These are phyloP conservation scores for Amphiduros pacificus DNA, from an alignment of 2,888 invertebrate species.

Conservation along the genomic window DNA sequence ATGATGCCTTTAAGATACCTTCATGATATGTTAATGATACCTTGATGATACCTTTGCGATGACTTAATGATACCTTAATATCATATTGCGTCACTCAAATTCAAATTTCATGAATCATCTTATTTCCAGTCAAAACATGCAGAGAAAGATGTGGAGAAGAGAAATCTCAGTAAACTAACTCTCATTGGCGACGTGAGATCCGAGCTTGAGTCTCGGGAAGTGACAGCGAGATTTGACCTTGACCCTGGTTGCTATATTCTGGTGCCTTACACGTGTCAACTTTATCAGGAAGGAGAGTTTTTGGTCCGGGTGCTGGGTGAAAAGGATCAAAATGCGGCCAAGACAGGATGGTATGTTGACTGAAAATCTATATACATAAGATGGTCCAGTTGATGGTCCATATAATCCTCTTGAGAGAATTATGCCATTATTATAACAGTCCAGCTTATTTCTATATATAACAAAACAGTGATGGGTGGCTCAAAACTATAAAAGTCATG, in stretches of 20 bases:
- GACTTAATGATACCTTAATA: no score
- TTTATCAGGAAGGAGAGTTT: conserved; percentile 44
- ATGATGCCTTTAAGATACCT: no score
- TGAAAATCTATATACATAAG: not conserved
- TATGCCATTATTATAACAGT: no score
- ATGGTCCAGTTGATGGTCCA: no score
- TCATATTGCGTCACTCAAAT: no score
- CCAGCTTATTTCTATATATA: no score
- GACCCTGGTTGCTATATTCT: conserved; percentile 50
- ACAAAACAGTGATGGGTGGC: no score
- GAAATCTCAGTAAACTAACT: conserved; percentile 41
- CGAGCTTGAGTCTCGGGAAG: conserved; percentile 39
- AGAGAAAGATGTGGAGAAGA: conserved; percentile 43
- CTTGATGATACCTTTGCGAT: no score
- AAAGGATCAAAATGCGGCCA: conserved; percentile 38
- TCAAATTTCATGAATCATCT: no score
- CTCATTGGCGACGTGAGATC: conserved; percentile 38
- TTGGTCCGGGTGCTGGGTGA: conserved; percentile 47
- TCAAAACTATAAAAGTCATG: no score
- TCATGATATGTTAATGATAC: no score
- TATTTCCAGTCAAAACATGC: conserved; percentile 42
- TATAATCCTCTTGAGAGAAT: no score
- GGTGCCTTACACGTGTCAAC: conserved; percentile 45
- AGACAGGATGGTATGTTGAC: conserved; percentile 44
- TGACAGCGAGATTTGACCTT: conserved; percentile 44